Conservation (phyloP, 1,140 invertebrate species). For the Aplysia californica region DNA sequence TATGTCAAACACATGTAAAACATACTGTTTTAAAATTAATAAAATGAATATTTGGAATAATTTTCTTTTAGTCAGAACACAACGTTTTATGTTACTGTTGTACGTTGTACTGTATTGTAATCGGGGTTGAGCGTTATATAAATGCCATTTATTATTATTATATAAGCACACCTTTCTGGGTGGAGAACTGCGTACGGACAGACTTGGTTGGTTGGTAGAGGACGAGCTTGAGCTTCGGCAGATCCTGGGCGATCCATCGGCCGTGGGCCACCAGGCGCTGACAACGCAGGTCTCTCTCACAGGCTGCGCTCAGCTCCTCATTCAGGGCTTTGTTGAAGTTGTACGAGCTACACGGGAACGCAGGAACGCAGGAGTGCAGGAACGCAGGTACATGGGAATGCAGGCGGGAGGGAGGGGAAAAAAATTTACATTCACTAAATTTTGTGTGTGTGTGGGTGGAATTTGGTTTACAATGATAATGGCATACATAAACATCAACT, state of each 20-base stretch:
- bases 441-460: too few species aligned
- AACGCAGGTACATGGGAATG: not conserved
- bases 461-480: too few species aligned
- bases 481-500: too few species aligned
- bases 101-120: too few species aligned
- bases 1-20: too few species aligned
- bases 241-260: slow-evolving; percentile 57
- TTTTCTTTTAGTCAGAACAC: too few species aligned
- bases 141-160: too few species aligned
- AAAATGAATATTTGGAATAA: too few species aligned
- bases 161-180: slow-evolving; percentile 19
- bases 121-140: too few species aligned
- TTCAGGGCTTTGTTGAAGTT: slow-evolving; percentile 41
- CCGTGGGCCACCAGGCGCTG: slow-evolving; percentile 56
- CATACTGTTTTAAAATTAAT: too few species aligned
- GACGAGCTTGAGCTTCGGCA: slow-evolving; percentile 36
- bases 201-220: slow-evolving; percentile 23
- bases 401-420: not conserved
- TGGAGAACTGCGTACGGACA: slow-evolving; percentile 23
- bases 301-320: slow-evolving; percentile 45
- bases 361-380: not conserved
- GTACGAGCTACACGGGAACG: slow-evolving; percentile 34
- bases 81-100: too few species aligned
- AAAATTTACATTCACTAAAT: too few species aligned
- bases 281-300: slow-evolving; percentile 56